phyloP scores from a whole-genome alignment of 1,140 invertebrate species.

The Drosophila tropicalis region DNA sequence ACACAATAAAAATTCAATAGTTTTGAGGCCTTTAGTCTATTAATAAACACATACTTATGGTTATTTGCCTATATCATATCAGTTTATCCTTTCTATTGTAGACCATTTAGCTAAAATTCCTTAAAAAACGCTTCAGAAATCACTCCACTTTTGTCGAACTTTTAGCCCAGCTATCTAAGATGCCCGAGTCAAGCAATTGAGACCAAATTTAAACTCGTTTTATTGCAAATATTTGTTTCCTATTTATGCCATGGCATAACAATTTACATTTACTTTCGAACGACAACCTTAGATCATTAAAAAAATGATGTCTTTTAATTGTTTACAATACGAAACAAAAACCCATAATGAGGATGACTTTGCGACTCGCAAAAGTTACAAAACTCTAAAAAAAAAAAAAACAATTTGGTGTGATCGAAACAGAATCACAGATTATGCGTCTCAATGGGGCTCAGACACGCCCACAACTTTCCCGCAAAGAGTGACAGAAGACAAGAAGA shows the following conservation, averaged over 20 bases:
- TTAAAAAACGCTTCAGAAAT: no score
- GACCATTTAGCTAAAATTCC: no score
- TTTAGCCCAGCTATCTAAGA: no score
- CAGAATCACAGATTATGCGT: constrained; percentile 10
- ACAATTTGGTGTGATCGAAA: background rate
- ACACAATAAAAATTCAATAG: no score
- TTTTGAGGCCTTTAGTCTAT: no score
- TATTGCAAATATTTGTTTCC: background rate
- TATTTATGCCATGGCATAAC: background rate
- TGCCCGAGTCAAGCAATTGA: no score
- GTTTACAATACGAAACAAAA: background rate
- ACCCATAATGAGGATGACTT: constrained; percentile 1
- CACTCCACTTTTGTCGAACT: no score
- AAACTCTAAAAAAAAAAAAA: background rate
- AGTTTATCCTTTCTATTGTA: no score
- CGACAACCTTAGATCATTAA: background rate
- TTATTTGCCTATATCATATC: no score
- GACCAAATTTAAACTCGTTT: no score
- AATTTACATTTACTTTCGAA: background rate
- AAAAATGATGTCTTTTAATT: background rate
- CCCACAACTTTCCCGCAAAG: constrained; percentile 6
- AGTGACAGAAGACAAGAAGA: constrained; percentile 2
- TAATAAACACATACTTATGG: no score
- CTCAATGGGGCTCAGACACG: background rate
- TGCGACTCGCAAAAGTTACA: background rate